Percentiles rank a stretch among this genome's conserved stretches.
These are phyloP conservation scores for Orientallactaga sibirica DNA, from an alignment of 2,797 vertebrate species.

Conservation along the genomic window DNA sequence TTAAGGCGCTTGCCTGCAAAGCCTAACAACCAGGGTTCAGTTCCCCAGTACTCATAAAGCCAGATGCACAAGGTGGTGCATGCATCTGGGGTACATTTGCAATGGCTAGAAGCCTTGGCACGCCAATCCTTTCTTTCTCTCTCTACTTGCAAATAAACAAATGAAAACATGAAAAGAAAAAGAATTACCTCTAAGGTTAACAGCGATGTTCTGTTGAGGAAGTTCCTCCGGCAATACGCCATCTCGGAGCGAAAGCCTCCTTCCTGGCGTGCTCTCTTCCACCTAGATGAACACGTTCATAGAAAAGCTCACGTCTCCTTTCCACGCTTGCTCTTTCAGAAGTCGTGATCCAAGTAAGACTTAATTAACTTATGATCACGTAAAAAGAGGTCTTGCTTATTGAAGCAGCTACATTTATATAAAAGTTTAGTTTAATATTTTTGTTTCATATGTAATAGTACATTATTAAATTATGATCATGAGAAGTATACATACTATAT, in stretches of 20 bases:
- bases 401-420: not conserved
- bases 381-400: not conserved
- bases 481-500: not conserved
- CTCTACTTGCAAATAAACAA: no score
- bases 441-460: conserved; percentile 21
- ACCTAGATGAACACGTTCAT: conserved; percentile 87
- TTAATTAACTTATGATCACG: conserved; percentile 39
- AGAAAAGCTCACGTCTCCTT: not conserved
- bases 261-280: conserved; percentile 93
- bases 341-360: conserved; percentile 6
- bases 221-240: conserved; percentile 94
- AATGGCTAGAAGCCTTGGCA: no score
- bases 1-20: no score
- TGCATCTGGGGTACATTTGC: no score
- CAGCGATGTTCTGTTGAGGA: conserved; percentile 95
- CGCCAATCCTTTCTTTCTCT: no score
- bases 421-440: conserved; percentile 23
- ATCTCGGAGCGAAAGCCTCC: conserved; percentile 93
- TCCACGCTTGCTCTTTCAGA: not conserved
- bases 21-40: no score
- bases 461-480: conserved; percentile 21
- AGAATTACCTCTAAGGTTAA: conserved; percentile 94
- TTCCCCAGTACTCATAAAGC: no score
- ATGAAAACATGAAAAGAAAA: no score
- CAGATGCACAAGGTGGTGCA: no score